Evolutionary conservation across 2,888 invertebrate species (phyloP), one percentile per base, ranked within the genome.

Genomic region (Ochropleura leucogaster): DNA sequence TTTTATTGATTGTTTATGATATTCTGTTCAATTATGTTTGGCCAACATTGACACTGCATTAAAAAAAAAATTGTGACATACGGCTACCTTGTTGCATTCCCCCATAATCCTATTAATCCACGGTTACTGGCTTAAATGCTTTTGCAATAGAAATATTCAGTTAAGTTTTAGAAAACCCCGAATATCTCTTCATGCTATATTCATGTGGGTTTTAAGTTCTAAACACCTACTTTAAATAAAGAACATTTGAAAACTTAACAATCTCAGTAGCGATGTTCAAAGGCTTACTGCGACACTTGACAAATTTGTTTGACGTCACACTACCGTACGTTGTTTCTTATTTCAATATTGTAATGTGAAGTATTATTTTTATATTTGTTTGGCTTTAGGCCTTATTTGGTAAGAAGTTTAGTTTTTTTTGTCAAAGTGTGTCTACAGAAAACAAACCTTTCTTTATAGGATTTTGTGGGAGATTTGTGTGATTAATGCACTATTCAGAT

Each of bases 261-360:
- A 42, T 59, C 49, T 60, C 70, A 18, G 84, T 82, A 82, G 84
- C 80, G 47, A 18, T 68, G 68, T 67, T 64, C 42, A 79, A 66
- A 82, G 71, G 76, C 81, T 84, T 80, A 84, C 65, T 12, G 2
- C 47, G 84, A 80, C 82, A 84, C 18, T 66, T 75, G 46, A 82
- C 81, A 82, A 82, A 82, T 82, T 49, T 47, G 57, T 72, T 49
- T 46, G 68, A 47, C 57, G 46, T 68, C 14, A 57, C 68, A 57
- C 62, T 71, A 68, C 55, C 64, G 44, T 55, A 46, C 14, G 40
- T 49, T 47, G 47, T 74, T 65, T 68, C 40, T 59, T 79, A 49
- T 79, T 81, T 74, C 65, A 71, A 68, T 83, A 71, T 81, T 79
- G 49, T 80, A 75, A 68, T 68, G 57, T 55, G 46, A 49, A 8